Percentiles rank a stretch among this genome's conserved stretches.
Evolutionary conservation across 2,113 vertebrate genomes (phyloP).

Genomic region (Scomber japonicus): DNA sequence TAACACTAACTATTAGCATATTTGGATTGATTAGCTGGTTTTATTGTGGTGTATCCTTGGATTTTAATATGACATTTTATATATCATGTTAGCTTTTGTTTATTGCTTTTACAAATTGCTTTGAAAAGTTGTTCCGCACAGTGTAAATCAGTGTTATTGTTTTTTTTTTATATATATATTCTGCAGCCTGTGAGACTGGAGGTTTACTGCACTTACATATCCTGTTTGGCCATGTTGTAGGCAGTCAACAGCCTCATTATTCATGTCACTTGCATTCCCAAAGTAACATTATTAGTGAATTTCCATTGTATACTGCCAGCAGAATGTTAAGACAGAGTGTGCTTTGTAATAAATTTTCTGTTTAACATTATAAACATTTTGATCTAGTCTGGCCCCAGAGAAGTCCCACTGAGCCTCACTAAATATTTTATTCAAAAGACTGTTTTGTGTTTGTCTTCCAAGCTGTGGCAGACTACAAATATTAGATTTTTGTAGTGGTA

Average conservation of each 20-base stretch:
- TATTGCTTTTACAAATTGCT: neutral
- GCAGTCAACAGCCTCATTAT: constrained; percentile 11
- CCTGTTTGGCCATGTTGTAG: constrained; percentile 6
- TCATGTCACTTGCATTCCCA: constrained; percentile 13
- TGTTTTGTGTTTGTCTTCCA: constrained; percentile 9
- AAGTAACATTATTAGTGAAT: constrained; percentile 26
- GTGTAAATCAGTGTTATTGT: constrained; percentile 30
- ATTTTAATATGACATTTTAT: constrained; percentile 8
- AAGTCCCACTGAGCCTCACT: constrained; percentile 11
- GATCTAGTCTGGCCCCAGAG: neutral
- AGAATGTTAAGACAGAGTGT: neutral
- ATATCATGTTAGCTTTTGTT: neutral
- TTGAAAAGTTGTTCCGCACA: neutral
- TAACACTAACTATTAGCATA: neutral
- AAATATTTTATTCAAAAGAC: constrained; percentile 7
- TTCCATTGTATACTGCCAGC: constrained; percentile 33
- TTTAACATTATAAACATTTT: constrained; percentile 36
- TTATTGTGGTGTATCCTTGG: neutral
- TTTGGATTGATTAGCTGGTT: neutral
- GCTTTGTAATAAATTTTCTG: constrained; percentile 17
- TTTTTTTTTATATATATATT: neutral
- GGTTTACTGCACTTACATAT: neutral
- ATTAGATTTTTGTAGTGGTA: neutral
- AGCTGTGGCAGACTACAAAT: neutral
- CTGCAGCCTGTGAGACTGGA: neutral